Base-by-base conservation (phyloP, 1,140 invertebrate species). In the Cyclargus thomasi region DNA sequence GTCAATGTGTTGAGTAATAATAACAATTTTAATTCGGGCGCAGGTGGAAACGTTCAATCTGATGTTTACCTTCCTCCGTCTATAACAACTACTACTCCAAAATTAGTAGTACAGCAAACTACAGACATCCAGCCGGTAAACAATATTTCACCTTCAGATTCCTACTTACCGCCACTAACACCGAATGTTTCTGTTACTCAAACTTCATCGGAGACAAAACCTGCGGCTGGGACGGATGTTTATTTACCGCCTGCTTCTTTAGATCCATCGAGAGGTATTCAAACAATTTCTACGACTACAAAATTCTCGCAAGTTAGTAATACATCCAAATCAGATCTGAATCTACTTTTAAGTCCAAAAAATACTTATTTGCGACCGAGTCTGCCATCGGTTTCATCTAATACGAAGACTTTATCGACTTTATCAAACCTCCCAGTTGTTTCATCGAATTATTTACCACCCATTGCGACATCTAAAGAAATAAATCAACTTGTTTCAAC, bases 311-410 rank as follows among this genome's bases (percentile, higher is more conserved):
- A 47, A 47, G 14, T 14, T 47, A 47, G 39, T 47, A 47, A 14
- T 47, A 8, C 39, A 0, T 8, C 39, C 39, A 16, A 8, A 11
- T 47, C 39, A 14, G 10, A 16, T 11, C 11, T 16, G 2, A 47
- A 47, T 47, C 14, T 16, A 47, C 39, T 11, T 16, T 47, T 47
- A 47, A 47, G 14, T 16, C 70, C 72, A 17, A 66, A 35, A 66
- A 29, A 53, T 16, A 67, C 29, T 23, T 79, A 79, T 68, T 69
- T 79, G n/a, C 70, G 53, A 62, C 75, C 75, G 21, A 67, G 62
- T 4, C 23, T 66, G 14, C 53, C 55, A 63, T 59, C 70, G 35
- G 35, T 67, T 65, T 57, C 53, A 62, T 64, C 71, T 65, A 55
- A 55, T 59, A 5, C 21, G 29, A 67, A 57, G 55, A 23, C 67